A percentile compares a stretch with the other conserved stretches of the same genome.
phyloP scores from a whole-genome alignment of 1,140 invertebrate genomes.

The Leptinotarsa defecta region DNA sequence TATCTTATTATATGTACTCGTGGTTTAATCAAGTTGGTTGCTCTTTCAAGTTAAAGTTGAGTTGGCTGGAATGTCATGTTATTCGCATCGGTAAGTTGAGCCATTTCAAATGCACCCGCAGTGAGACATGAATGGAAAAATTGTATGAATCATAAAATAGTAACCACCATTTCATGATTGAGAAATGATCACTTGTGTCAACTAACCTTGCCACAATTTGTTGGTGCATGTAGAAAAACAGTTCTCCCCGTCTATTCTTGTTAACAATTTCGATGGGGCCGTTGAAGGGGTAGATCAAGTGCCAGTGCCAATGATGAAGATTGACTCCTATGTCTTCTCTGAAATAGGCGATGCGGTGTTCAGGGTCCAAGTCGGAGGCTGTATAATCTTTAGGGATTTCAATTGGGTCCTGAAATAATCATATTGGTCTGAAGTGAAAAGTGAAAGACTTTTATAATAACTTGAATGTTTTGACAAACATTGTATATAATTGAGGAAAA shows the following conservation, averaged over 20 bases:
- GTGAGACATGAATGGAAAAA: too few species aligned
- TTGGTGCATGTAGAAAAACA: constrained; percentile 82
- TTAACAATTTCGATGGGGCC: constrained; percentile 63
- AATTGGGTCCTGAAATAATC: constrained; percentile 55
- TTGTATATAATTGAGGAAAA: too few species aligned
- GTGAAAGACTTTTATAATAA: background rate
- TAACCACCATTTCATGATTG: too few species aligned
- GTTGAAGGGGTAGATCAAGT: constrained; percentile 77
- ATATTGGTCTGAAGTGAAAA: background rate
- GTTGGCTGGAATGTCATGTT: too few species aligned
- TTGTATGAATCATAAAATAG: too few species aligned
- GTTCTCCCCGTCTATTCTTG: constrained; percentile 74
- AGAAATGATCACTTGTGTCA: background rate
- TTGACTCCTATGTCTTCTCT: constrained; percentile 71
- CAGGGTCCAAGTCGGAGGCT: constrained; percentile 67
- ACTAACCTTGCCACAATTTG: constrained; percentile 68
- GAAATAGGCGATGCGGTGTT: constrained; percentile 70
- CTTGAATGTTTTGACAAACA: too few species aligned
- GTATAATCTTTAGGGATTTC: constrained; percentile 70
- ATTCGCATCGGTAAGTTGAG: too few species aligned
- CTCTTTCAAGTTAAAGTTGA: too few species aligned
- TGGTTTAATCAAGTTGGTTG: too few species aligned
- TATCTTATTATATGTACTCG: too few species aligned
- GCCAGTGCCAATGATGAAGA: constrained; percentile 85
- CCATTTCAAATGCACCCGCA: too few species aligned